Evolutionary conservation across 2,797 vertebrate species (phyloP).

Genomic region (Anisognathus igniventris): DNA sequence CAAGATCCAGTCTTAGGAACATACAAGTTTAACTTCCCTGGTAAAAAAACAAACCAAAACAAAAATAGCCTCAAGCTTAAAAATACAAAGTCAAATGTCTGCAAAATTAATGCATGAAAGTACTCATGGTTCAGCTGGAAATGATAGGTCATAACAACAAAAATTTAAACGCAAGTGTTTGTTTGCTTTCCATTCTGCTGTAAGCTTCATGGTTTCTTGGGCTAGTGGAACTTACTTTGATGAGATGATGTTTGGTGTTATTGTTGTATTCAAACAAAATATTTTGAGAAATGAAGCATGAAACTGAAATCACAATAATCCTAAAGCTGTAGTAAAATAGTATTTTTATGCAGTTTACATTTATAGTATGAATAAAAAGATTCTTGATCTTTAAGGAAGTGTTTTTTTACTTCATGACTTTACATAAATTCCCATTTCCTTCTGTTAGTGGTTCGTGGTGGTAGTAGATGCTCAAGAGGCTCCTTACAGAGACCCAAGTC

Average conservation of each 20-base stretch:
- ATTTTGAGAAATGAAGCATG: background rate
- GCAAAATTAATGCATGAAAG: background rate
- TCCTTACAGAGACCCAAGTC: background rate
- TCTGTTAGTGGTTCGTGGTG: background rate
- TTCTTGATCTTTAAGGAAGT: background rate
- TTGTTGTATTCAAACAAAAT: accelerated
- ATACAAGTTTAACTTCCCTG: accelerated
- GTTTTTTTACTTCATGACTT: background rate
- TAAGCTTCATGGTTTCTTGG: background rate
- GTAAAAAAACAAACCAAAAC: background rate
- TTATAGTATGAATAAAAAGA: background rate
- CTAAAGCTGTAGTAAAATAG: background rate
- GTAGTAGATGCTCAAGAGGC: background rate
- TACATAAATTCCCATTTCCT: background rate
- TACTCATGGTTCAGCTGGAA: background rate
- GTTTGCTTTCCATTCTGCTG: background rate
- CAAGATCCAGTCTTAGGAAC: no score
- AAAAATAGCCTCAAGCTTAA: background rate
- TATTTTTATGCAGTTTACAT: background rate
- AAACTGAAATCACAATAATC: background rate
- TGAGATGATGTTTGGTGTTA: background rate
- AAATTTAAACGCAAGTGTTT: background rate
- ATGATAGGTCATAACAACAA: background rate
- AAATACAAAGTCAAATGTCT: background rate
- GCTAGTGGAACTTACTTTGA: background rate